phyloP scores from a whole-genome alignment of 2,888 invertebrate genomes.

The Megalurothrips usitatus region DNA sequence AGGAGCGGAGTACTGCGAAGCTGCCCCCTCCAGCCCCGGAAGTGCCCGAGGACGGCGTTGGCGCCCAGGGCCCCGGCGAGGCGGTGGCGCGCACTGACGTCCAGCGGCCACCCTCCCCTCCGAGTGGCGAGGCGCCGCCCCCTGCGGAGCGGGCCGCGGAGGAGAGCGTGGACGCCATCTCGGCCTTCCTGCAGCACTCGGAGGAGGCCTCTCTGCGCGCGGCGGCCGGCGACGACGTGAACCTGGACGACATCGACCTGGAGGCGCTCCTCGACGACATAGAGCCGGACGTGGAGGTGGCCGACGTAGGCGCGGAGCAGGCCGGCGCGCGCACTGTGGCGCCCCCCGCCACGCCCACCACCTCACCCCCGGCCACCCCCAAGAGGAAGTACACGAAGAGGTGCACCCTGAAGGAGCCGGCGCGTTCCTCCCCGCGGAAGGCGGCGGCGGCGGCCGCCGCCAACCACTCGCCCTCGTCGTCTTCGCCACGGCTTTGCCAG shows the following conservation, averaged over 20 bases:
- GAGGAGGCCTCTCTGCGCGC: no score
- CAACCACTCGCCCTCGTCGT: not conserved
- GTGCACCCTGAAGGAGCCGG: no score
- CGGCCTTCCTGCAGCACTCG: not conserved
- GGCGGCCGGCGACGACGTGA: not conserved
- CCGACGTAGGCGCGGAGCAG: not conserved
- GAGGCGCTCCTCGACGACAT: conserved; percentile 6
- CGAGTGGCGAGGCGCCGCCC: not conserved
- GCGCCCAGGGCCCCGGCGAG: no score
- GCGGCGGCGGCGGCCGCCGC: not conserved
- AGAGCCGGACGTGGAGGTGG: not conserved
- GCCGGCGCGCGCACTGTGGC: not conserved
- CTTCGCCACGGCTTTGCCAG: not conserved
- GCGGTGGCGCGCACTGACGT: no score
- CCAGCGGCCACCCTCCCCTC: not conserved
- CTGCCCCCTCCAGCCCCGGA: no score
- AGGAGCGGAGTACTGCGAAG: not conserved
- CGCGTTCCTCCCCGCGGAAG: not conserved
- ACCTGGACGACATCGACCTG: not conserved
- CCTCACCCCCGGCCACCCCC: not conserved
- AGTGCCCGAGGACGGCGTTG: no score
- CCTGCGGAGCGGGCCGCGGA: not conserved
- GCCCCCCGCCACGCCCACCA: not conserved
- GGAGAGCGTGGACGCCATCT: not conserved
- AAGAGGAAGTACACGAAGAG: not conserved